These are phyloP conservation scores for Oryzias celebensis DNA, from an alignment of 2,113 vertebrate genomes.

Conservation along the genomic window DNA sequence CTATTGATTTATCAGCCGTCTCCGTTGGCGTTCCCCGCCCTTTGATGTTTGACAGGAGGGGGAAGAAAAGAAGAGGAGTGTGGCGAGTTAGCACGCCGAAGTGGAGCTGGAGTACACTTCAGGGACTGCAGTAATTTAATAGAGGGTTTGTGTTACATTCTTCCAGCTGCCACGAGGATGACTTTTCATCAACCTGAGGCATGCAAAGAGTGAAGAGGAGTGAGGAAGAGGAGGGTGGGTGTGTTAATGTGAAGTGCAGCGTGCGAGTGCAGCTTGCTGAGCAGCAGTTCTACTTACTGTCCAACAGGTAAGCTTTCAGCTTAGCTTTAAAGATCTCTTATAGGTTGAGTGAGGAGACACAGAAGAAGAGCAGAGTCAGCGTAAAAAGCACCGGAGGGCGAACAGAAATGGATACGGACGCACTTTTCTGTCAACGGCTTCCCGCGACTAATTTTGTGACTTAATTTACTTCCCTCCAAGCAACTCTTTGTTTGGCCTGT, in stretches of 20 bases:
- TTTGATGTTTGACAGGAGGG: slow-evolving; percentile 18
- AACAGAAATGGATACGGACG: no score
- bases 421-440: slow-evolving; percentile 10
- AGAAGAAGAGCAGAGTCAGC: slow-evolving; percentile 51
- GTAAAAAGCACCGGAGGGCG: neutral
- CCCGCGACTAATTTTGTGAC: slow-evolving; percentile 11
- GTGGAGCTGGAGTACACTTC: slow-evolving; percentile 54
- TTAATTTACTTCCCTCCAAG: slow-evolving; percentile 30
- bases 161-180: slow-evolving; percentile 22
- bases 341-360: slow-evolving; percentile 59
- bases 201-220: slow-evolving; percentile 31
- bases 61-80: slow-evolving; percentile 15
- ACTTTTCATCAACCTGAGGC: slow-evolving; percentile 40
- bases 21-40: neutral
- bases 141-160: slow-evolving; percentile 49
- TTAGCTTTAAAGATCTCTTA: slow-evolving; percentile 73
- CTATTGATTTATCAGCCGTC: slow-evolving; percentile 50
- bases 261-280: neutral
- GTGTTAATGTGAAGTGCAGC: neutral
- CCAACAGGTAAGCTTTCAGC: slow-evolving; percentile 74
- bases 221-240: neutral
- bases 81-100: slow-evolving; percentile 44
- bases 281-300: slow-evolving; percentile 73
- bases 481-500: slow-evolving; percentile 24
- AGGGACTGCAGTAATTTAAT: slow-evolving; percentile 45